Conservation (phyloP, 1,140 invertebrate genomes). For the Brachionus angularis region DNA sequence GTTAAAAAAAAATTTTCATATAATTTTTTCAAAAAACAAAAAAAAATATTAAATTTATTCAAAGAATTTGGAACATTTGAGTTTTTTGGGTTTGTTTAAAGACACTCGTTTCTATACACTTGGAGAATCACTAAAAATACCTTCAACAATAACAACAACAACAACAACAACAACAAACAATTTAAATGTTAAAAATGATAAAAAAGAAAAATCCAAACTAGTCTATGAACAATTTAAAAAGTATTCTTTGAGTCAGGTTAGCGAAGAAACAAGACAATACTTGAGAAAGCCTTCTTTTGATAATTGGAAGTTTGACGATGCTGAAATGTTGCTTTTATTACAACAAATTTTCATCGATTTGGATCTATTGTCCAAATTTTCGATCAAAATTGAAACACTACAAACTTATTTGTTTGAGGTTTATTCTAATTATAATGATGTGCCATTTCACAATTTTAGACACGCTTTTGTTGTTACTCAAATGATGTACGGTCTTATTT, state of each 20-base stretch:
- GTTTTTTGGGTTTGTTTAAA: constrained; percentile 32
- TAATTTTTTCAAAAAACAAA: no score
- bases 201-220: constrained; percentile 10
- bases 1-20: background rate
- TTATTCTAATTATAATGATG: constrained; percentile 82
- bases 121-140: background rate
- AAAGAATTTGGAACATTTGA: constrained; percentile 26
- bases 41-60: no score
- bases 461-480: constrained; percentile 84
- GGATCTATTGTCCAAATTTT: constrained; percentile 2
- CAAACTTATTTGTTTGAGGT: constrained; percentile 50
- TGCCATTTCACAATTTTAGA: constrained; percentile 82
- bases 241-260: background rate
- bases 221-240: constrained; percentile 24
- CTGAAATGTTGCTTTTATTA: background rate
- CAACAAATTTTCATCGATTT: constrained; percentile 40
- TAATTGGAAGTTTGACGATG: constrained; percentile 40
- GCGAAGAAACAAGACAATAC: constrained; percentile 5
- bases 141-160: no score
- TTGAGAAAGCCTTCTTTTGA: constrained; percentile 1
- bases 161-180: background rate
- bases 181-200: background rate
- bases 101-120: constrained; percentile 13
- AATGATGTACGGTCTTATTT: constrained; percentile 61
- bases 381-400: constrained; percentile 19